These are phyloP conservation scores for Saccopteryx bilineata DNA, from an alignment of 2,113 vertebrate species.

Conservation along the genomic window DNA sequence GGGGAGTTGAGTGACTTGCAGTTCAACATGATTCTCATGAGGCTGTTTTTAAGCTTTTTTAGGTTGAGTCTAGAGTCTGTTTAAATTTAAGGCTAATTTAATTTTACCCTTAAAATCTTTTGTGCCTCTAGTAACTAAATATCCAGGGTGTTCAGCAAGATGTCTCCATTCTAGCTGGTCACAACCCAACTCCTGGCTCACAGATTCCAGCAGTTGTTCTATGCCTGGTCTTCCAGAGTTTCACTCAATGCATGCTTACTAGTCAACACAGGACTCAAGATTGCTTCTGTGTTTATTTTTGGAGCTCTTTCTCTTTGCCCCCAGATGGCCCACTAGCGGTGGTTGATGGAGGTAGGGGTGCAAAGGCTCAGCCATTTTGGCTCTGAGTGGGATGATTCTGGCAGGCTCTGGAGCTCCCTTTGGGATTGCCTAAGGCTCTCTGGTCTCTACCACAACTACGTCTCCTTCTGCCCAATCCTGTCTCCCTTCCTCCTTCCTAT, in stretches of 20 bases:
- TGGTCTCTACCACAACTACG: neutral
- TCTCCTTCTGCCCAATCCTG: neutral
- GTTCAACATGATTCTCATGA: neutral
- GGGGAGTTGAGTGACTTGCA: neutral
- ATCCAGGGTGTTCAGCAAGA: neutral
- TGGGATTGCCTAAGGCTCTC: neutral
- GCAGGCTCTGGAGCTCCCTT: neutral
- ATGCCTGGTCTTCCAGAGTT: neutral
- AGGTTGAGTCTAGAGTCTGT: neutral
- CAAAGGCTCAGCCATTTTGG: neutral
- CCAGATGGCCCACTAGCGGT: fast-evolving
- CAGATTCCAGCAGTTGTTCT: neutral
- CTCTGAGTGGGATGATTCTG: neutral
- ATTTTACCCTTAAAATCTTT: neutral
- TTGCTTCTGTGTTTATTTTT: neutral
- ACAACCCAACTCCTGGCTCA: neutral
- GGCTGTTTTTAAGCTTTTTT: neutral
- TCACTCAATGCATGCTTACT: neutral
- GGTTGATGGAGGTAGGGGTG: neutral
- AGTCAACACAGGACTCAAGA: neutral
- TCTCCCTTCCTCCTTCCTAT: neutral
- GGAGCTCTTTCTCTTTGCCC: neutral
- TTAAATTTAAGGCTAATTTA: neutral
- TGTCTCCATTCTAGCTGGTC: neutral
- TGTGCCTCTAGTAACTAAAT: neutral